Conservation (phyloP, 2,888 invertebrate species). For the Holacanthella duospinosa region DNA sequence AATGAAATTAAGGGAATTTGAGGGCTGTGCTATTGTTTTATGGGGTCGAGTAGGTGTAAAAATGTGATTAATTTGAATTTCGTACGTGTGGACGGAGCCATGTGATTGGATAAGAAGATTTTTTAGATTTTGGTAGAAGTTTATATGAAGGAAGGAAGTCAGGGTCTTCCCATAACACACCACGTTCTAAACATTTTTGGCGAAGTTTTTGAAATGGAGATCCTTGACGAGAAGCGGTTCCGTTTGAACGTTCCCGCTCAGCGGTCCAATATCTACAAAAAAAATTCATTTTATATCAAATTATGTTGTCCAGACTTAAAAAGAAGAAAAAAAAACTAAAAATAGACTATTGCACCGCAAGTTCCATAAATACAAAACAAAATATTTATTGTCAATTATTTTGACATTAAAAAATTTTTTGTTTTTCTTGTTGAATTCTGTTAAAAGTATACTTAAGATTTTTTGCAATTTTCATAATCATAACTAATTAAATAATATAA, state of each 20-base stretch:
- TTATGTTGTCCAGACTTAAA: no score
- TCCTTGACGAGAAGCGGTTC: conserved; percentile 15
- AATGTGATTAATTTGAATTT: conserved; percentile 29
- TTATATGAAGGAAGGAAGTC: conserved; percentile 51
- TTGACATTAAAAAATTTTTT: not conserved
- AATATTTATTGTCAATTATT: not conserved
- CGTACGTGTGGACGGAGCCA: conserved; percentile 61
- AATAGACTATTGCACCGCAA: not conserved
- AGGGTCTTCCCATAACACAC: conserved; percentile 52
- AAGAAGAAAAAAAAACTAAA: conserved; percentile 8
- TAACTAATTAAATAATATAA: no score
- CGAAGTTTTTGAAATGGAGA: conserved; percentile 46
- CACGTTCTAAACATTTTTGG: conserved; percentile 48
- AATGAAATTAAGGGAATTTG: no score
- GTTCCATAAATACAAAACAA: not conserved
- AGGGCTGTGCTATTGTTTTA: no score
- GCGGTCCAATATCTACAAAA: conserved; percentile 47
- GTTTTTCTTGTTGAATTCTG: no score
- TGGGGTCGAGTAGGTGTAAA: no score
- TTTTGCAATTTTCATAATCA: no score
- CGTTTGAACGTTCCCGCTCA: conserved; percentile 39
- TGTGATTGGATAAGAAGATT: conserved; percentile 48
- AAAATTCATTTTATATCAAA: no score
- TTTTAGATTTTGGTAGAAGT: conserved; percentile 49
- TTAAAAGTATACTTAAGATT: no score